Evolutionary conservation across 1,140 invertebrate species (phyloP), one percentile per base, ranked within the genome.

Genomic region (Bradysia coprophila): DNA sequence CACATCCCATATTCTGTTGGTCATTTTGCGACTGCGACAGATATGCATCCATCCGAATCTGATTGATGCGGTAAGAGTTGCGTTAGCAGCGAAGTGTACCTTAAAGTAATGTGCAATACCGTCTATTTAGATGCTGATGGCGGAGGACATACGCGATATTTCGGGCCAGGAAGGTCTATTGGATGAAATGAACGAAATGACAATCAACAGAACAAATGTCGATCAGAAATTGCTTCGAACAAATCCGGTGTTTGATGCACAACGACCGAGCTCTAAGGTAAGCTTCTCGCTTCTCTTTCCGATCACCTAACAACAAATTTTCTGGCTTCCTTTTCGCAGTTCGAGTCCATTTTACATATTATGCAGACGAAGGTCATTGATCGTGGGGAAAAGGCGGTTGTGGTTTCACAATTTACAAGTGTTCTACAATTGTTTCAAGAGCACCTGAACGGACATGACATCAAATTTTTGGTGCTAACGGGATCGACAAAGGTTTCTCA

Each of bases 381-480:
- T 19, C 49, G 51, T 49, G 57, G 61, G n/a, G 79, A 86, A 43
- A 86, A 85, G 53, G 67, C 72, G n/a, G 76, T 92, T 2, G 67
- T 92, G 6, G 84, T 93, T 2, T 91, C 87, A 0, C 86, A 92
- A 54, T 93, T 86, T 86, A 78, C 82, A 0, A 71, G 69, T 1
- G 72, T 87, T 51, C 56, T 93, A 5, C 55, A 73, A 1, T 66
- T 92, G 21, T 58, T 92, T 11, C 66, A 68, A 21, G 43, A 53
- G 1, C 72, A 80, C 52, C 59, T 92, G 15, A 49, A 63, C 6
- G 43, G 59, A 4, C 52, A 60, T 11, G 52, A 59, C 2, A 64
- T 84, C 4, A 48, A 52, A 2, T 75, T 65, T 51, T 59, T 65
- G 13, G 68, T 72, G 15, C 71, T 91, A 5, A 74, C 73, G 43